phyloP scores from a whole-genome alignment of 2,113 vertebrate species.

The Nothocercus julius region DNA sequence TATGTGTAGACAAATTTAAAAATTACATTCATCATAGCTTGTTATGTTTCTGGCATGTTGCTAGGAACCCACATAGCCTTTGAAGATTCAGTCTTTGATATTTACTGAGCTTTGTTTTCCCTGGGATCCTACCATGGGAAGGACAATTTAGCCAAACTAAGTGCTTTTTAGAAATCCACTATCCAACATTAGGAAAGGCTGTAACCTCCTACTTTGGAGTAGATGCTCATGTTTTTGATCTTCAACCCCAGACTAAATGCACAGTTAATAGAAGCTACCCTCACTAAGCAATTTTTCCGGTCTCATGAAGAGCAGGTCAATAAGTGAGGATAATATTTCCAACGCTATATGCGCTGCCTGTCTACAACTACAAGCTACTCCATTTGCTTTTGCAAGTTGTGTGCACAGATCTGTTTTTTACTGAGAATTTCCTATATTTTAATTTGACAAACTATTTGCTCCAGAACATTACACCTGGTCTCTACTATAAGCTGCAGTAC shows the following conservation, averaged over 20 bases:
- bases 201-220: not conserved
- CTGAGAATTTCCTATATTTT: not conserved
- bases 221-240: not conserved
- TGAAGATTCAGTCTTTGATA: not conserved
- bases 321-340: not conserved
- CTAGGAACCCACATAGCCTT: not conserved
- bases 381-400: not conserved
- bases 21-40: not conserved
- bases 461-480: not conserved
- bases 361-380: not conserved
- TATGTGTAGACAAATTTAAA: not conserved
- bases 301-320: not conserved
- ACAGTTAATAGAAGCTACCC: not conserved
- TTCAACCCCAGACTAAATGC: not conserved
- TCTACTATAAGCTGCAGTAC: not conserved
- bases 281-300: not conserved
- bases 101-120: not conserved
- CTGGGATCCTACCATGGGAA: not conserved
- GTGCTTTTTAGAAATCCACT: not conserved
- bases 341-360: rapidly evolving
- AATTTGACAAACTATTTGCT: not conserved
- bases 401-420: not conserved
- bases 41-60: not conserved
- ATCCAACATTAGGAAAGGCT: not conserved
- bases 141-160: not conserved